Base-by-base conservation (phyloP, 1,140 invertebrate species). In the Bombus haemorrhoidalis region DNA sequence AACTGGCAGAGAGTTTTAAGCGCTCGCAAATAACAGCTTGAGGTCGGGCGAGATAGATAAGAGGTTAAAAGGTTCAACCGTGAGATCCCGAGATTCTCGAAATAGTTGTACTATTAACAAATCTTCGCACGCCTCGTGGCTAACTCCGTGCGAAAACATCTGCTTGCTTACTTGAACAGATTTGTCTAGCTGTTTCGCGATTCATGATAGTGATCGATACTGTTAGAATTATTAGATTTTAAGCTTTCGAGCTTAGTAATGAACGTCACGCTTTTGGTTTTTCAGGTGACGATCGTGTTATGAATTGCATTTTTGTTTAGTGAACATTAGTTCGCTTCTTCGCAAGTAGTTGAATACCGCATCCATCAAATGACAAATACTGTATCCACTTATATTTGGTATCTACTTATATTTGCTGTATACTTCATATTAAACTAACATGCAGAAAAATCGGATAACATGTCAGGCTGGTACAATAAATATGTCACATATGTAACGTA, bases 41-140 rank as follows among this genome's bases (percentile, higher is more conserved):
- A 53, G 47, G 47, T 39, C 83, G 89, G 47, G 47, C 47, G 47
- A 89, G 91, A 93, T 88, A 91, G 91, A 94, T 92, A 92, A 93
- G 90, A 62, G 92, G 90, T 93, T 91, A 91, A 79, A 87, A 91
- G 83, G 92, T 93, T 93, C 90, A 91, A 89, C 86, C 88, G 86
- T 90, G 92, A 93, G 92, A 93, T 93, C 88, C 88, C 90, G 90
- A 91, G 91, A 92, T 93, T 93, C 91, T 91, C 87, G 87, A 93
- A 93, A 93, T 93, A 91, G 90, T 93, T 92, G 82, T 87, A 90
- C 89, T 88, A 92, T 93, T 92, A 92, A 92, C 90, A 91, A 92
- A 92, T 91, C 86, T 85, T 85, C 87, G 74, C 75, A 32, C 41
- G 32, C 73, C 87, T 88, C 80, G 81, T 84, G 81, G 62, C 66